Conservation (phyloP, 92 coral and sea anemone genomes). For the Hydrozoanthus gracilis region DNA sequence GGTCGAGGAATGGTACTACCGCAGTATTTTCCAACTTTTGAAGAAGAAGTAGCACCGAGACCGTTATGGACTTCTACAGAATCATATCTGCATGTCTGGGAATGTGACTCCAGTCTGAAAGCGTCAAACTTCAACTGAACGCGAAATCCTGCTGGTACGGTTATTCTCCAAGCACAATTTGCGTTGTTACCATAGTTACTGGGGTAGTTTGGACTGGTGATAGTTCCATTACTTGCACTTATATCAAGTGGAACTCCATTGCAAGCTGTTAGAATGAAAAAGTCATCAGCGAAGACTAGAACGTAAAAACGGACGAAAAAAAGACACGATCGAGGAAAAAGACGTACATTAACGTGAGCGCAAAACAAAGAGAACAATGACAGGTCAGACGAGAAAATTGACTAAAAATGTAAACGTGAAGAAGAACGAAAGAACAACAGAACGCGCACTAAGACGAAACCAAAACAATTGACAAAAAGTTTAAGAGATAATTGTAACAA, state of each 20-base stretch:
- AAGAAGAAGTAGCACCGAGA: background rate
- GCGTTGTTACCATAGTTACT: slow-evolving; percentile 4
- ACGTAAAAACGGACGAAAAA: no score
- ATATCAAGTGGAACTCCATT: slow-evolving; percentile 1
- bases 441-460: background rate
- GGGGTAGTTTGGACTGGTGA: slow-evolving; percentile 56
- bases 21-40: slow-evolving; percentile 11
- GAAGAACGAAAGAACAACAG: no score
- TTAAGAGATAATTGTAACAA: no score
- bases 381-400: no score
- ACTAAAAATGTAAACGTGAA: no score
- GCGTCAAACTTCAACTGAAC: slow-evolving; percentile 2
- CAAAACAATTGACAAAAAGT: background rate
- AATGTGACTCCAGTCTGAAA: background rate
- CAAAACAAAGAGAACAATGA: no score
- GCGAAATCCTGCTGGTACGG: slow-evolving; percentile 55
- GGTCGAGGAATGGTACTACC: background rate
- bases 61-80: background rate
- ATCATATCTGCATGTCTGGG: background rate
- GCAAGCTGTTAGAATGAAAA: no score
- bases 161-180: slow-evolving; percentile 50
- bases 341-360: no score
- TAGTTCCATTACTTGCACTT: slow-evolving; percentile 35
- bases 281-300: no score
- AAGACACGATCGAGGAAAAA: no score